Base-by-base conservation (phyloP, 1,140 invertebrate species). In the Gryon sp. region DNA sequence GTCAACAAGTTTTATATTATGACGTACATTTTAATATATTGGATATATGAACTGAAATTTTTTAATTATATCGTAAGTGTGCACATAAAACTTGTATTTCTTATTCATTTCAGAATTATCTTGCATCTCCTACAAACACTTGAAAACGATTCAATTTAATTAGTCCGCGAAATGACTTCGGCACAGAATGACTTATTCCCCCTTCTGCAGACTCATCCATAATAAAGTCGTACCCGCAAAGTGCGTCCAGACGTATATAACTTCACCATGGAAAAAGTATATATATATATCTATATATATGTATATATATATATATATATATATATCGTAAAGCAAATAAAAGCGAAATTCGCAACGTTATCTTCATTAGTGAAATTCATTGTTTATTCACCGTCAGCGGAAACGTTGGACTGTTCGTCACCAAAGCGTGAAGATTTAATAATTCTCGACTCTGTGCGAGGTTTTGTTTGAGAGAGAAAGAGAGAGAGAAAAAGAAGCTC, bases 361-460 rank as follows among this genome's bases (percentile, higher is more conserved):
- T 75, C 53, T 75, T 75, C 72, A 68, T 75, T 75, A 75, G 72
- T 60, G 55, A 75, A 75, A 75, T 75, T 66, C 62, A 75, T 75
- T 77, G 66, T 77, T 77, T 66, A 77, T 77, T 77, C 60, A 66
- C 48, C 32, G 41, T 24, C 38, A 53, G 59, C 65, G 74, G 74
- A 77, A 77, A 66, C 60, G 65, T 43, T 53, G 52, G 74, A 57
- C 53, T 62, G 34, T n/a, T 66, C 75, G 79, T 78, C 85, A 82
- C 14, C 85, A 85, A 84, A 86, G 78, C 83, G 76, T 80, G 79
- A 86, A 86, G 86, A 86, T 86, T 80, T 70, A 84, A 85, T 84
- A 85, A 85, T 84, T 84, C n/a, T n/a, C 79, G 80, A 65, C 80
- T 60, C 40, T 80, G 76, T 65, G 75, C n/a, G n/a, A n/a, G n/a